These are phyloP conservation scores for Anarrhichthys ocellatus DNA, from an alignment of 2,113 vertebrate species.

Conservation along the genomic window DNA sequence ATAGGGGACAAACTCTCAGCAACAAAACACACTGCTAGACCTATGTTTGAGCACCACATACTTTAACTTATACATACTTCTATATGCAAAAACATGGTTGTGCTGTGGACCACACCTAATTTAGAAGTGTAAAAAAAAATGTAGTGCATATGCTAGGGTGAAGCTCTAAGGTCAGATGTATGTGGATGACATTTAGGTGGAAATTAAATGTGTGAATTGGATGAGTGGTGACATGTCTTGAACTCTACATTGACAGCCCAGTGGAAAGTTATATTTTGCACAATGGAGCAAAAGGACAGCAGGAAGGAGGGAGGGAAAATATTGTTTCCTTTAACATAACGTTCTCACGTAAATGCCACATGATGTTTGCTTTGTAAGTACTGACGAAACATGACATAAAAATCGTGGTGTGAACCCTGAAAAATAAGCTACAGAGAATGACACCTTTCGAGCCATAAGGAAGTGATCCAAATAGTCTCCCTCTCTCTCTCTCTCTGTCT, in stretches of 20 bases:
- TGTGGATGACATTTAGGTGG: slow-evolving; percentile 15
- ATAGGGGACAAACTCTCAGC: background rate
- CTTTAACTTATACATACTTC: background rate
- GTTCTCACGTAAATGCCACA: background rate
- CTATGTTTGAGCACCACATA: slow-evolving; percentile 1
- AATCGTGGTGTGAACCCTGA: slow-evolving; percentile 1
- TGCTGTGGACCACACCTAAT: background rate
- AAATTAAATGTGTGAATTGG: slow-evolving; percentile 1
- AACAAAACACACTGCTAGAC: background rate
- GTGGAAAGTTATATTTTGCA: background rate
- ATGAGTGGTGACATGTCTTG: background rate
- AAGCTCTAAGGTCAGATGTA: slow-evolving; percentile 6
- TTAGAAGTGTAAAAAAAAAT: background rate
- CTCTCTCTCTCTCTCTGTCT: slow-evolving; percentile 39
- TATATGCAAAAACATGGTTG: background rate
- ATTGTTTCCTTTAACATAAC: background rate
- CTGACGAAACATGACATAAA: slow-evolving; percentile 1
- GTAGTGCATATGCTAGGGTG: background rate
- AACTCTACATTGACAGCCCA: background rate
- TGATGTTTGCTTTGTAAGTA: slow-evolving; percentile 6
- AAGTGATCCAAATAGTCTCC: slow-evolving; percentile 33
- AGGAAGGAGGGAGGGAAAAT: background rate
- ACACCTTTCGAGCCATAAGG: background rate
- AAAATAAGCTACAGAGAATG: slow-evolving; percentile 8
- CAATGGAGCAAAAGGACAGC: background rate